A percentile compares a stretch with the other conserved stretches of the same genome.
These are phyloP conservation scores for Ascidia mentula DNA, from an alignment of 23 tunicate genomes.

Conservation along the genomic window DNA sequence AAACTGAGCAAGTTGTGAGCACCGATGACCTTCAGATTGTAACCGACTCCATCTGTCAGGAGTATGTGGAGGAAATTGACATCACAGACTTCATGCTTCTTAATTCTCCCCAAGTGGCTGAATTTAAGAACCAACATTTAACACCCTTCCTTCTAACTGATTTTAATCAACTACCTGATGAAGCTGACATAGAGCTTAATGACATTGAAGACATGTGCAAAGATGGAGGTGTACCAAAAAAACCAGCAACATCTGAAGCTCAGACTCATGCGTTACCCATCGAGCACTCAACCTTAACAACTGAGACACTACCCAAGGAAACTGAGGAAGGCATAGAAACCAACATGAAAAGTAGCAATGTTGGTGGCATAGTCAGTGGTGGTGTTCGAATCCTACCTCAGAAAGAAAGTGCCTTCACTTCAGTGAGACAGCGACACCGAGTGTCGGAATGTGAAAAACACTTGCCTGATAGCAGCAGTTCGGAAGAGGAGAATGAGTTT, in stretches of 20 bases:
- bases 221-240: background rate
- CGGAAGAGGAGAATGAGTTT: slow-evolving; percentile 16
- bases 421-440: slow-evolving; percentile 17
- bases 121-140: slow-evolving; percentile 37
- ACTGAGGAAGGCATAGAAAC: background rate
- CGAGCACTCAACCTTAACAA: background rate
- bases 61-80: slow-evolving; percentile 86
- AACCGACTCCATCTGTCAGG: slow-evolving; percentile 60
- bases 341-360: background rate
- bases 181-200: background rate
- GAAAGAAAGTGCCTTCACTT: slow-evolving; percentile 46
- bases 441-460: background rate
- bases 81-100: slow-evolving; percentile 81
- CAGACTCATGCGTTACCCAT: background rate
- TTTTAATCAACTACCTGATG: background rate
- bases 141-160: background rate
- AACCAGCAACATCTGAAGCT: background rate
- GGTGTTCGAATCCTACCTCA: background rate
- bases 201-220: slow-evolving; percentile 22
- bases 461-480: background rate
- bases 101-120: slow-evolving; percentile 66
- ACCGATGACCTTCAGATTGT: slow-evolving; percentile 69
- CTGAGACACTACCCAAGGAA: background rate
- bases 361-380: background rate
- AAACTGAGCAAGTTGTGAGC: slow-evolving; percentile 16